Evolutionary conservation across 2,797 vertebrate species (phyloP), one percentile per base, ranked within the genome.

Genomic region (Erethizon dorsatum): DNA sequence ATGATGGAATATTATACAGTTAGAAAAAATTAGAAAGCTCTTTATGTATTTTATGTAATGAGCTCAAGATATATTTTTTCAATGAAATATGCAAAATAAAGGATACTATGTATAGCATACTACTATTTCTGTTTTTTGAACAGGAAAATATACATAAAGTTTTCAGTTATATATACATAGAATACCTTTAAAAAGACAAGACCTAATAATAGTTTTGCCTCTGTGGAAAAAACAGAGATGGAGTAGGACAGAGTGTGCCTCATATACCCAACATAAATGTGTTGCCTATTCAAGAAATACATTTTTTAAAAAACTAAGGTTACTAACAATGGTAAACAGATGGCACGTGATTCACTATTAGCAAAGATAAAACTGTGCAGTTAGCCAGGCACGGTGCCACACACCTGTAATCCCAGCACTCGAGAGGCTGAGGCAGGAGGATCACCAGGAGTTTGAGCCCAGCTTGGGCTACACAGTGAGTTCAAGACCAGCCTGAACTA

Each of bases 81-180:
- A 84, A n/a, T 84, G 13, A 86, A 96, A 88, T 82, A 87, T 80
- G 8, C 31, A 95, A 91, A 54, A 56, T 85, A 82, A 94, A 90
- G 12, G 63, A 71, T 73, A 75, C 41, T 77, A 12, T 69, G 9
- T 18, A 50, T 24, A 91, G 26, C 4, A 47, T n/a, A 54, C 47
- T 80, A 50, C 31, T 63, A 82, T 69, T 75, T 57, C 33, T 52
- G 7, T n/a, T 28, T 84, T 91, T 79, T n/a, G 9, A 88, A 31
- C 18, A 50, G 22, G 14, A 12, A 94, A 91, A 92, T 75, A 82
- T 7, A 59, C 8, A 65, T n/a, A 24, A 90, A 61, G 78, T 84
- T 88, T 77, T 92, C 10, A 71, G 33, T 65, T 90, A 56, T 56
- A 75, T 33, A 47, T 54, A 9, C 47, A 93, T 33, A 52, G 11